Evolutionary conservation across 64 coral and sea anemone species (phyloP).

Genomic region (Porites lutea): DNA sequence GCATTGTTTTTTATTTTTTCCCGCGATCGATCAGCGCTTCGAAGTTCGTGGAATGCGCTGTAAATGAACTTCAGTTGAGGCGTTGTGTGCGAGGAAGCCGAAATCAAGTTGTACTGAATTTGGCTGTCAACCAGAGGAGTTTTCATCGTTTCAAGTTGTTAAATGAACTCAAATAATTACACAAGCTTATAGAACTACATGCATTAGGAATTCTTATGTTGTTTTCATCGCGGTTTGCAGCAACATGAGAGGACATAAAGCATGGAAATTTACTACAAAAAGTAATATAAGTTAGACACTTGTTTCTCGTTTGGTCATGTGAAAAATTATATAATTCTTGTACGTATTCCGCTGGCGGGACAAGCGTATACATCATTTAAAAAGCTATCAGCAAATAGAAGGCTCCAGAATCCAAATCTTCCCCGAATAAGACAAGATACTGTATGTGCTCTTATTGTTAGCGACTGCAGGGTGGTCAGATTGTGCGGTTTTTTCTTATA

Average conservation of each 20-base stretch:
- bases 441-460: no score
- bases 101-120: not conserved
- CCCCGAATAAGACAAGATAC: no score
- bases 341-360: not conserved
- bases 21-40: not conserved
- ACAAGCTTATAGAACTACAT: constrained; percentile 9
- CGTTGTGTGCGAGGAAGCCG: not conserved
- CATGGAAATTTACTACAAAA: not conserved
- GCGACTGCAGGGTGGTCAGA: no score
- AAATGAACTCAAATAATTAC: not conserved
- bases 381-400: no score
- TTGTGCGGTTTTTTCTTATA: no score
- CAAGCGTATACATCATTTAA: no score
- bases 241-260: not conserved
- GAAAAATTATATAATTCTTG: not conserved
- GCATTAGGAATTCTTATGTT: not conserved
- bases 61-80: not conserved
- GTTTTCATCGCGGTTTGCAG: not conserved
- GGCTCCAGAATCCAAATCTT: no score
- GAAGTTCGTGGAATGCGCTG: not conserved
- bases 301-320: not conserved
- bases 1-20: not conserved
- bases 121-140: not conserved
- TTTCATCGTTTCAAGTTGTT: not conserved
- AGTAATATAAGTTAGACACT: constrained; percentile 1